Base-by-base conservation (phyloP, 2,113 vertebrate species). In the Tachycineta bicolor region DNA sequence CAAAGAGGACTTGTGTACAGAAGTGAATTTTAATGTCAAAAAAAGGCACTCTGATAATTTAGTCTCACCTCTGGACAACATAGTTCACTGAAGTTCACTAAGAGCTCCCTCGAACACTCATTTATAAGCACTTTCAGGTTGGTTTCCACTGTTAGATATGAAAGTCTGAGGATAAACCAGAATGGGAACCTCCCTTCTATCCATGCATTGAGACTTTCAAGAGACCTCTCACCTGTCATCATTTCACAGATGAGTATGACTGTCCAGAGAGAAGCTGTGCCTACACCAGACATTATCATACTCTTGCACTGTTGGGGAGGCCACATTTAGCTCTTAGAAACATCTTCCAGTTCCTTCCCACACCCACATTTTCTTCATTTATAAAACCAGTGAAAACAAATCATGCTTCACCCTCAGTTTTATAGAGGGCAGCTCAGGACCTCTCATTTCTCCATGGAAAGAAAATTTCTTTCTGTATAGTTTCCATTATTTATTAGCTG, bases 401-500 rank as follows among this genome's bases (percentile, higher is more conserved):
- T 92, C 93, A 93, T 85, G 95, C 87, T 94, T 94, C 95, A 96
- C 86, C 81, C 95, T 93, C 96, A 83, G 93, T 96, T 95, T 97
- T 96, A 96, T 33, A 95, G 87, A 96, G 83, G 94, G 91, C 89
- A 95, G 93, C 97, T 97, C 88, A 89, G 93, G 94, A 98, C 79
- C 64, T 87, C 89, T 96, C 80, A 96, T 90, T 97, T 94, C 93
- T 97, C 96, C 96, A 97, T 67, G 70, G 94, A 96, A 97, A 97
- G 92, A 96, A 96, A 97, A 97, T 96, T 95, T 96, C 93, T 97
- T 96, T 84, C 90, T 15, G 80, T 96, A 81, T 65, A 88, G 89
- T 96, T 97, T 97, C 96, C 95, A 97, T 97, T 97, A 97, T 97
- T 95, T 97, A 97, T 97, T 96, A 97, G 95, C 95, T 87, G 97